Evolutionary conservation across 2,113 vertebrate genomes (phyloP).

Genomic region (Dromaius novaehollandiae): DNA sequence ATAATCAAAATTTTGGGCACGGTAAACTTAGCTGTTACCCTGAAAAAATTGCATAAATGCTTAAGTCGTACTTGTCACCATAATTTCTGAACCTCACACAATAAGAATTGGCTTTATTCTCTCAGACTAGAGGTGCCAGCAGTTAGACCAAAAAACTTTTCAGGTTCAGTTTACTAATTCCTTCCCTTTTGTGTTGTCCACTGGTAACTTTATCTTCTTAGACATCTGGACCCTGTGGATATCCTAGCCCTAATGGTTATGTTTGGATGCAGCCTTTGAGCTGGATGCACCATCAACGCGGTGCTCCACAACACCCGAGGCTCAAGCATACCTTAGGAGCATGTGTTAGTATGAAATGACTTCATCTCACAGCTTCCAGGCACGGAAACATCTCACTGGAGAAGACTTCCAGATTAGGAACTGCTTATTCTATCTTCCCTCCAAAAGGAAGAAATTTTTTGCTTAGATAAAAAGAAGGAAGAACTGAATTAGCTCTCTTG

Average conservation of each 20-base stretch:
- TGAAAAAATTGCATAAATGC: neutral
- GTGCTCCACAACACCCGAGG: neutral
- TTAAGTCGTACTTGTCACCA: neutral
- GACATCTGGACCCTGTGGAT: neutral
- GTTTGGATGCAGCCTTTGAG: neutral
- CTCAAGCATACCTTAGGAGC: neutral
- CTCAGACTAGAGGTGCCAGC: neutral
- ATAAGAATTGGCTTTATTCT: neutral
- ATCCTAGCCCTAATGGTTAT: neutral
- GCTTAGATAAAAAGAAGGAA: neutral
- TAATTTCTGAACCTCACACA: neutral
- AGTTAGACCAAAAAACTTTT: neutral
- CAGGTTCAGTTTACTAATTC: neutral
- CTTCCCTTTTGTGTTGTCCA: neutral
- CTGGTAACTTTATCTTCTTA: neutral
- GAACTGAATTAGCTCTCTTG: neutral
- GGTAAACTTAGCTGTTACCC: neutral
- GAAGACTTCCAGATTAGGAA: neutral
- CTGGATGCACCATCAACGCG: neutral
- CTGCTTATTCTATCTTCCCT: neutral
- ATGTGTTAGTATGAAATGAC: accelerated
- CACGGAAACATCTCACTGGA: neutral
- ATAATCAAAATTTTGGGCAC: neutral
- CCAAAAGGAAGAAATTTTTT: neutral
- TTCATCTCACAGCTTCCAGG: neutral